Evolutionary conservation across 2,113 vertebrate species (phyloP).

Genomic region (Megalops atlanticus): DNA sequence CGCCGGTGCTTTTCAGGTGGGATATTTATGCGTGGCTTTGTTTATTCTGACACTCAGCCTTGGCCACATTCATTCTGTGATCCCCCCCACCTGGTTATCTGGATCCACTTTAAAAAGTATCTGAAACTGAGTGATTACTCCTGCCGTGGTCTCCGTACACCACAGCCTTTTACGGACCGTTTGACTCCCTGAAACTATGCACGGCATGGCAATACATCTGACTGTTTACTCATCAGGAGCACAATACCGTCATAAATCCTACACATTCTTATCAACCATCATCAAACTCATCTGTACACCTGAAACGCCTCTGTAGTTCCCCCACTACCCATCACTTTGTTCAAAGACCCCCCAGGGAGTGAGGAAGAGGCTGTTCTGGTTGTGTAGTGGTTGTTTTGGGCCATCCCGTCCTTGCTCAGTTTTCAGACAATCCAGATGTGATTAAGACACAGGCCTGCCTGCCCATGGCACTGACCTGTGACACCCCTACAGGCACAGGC

Average conservation of each 20-base stretch:
- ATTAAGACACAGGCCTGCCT: no score
- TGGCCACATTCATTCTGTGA: background rate
- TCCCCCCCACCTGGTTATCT: constrained; percentile 14
- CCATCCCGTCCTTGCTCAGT: constrained; percentile 43
- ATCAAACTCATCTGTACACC: background rate
- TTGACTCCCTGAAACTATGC: background rate
- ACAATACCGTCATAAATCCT: background rate
- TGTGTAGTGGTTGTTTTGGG: constrained; percentile 45
- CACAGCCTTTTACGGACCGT: background rate
- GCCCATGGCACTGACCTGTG: no score
- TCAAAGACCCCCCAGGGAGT: constrained; percentile 30
- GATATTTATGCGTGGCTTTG: constrained; percentile 2
- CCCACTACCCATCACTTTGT: no score
- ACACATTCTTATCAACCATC: background rate
- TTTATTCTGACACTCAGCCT: background rate
- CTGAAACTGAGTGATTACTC: background rate
- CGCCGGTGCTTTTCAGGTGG: background rate
- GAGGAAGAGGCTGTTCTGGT: constrained; percentile 44
- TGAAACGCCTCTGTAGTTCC: no score
- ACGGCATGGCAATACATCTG: background rate
- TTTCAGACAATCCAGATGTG: no score
- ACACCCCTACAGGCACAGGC: no score
- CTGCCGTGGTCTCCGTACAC: background rate
- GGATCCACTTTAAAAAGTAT: constrained; percentile 17
- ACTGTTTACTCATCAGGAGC: background rate